Evolutionary conservation across 2,888 invertebrate species (phyloP).

Genomic region (Thyatira batis): DNA sequence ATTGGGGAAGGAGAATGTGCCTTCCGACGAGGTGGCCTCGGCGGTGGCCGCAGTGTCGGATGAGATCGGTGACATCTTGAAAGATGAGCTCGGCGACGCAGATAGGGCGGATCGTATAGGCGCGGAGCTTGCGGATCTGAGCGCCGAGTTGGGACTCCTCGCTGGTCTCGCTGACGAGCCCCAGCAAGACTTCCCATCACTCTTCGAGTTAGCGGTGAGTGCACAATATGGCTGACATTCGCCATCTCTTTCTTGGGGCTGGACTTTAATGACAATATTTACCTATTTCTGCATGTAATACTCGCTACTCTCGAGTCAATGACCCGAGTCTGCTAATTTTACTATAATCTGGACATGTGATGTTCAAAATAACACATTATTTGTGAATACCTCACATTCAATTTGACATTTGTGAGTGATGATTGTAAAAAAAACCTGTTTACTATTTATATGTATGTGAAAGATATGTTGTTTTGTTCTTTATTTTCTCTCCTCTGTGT

Average conservation of each 20-base stretch:
- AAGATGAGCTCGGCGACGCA: constrained; percentile 72
- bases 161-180: constrained; percentile 71
- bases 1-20: constrained; percentile 55
- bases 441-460: not conserved
- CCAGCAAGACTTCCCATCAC: constrained; percentile 68
- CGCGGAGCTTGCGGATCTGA: constrained; percentile 70
- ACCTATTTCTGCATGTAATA: constrained; percentile 10
- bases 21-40: constrained; percentile 68
- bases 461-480: not conserved
- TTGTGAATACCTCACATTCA: not conserved
- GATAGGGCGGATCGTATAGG: constrained; percentile 71
- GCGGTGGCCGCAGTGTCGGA: constrained; percentile 74
- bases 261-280: constrained; percentile 25
- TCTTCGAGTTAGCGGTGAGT: constrained; percentile 77
- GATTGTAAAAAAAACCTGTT: not conserved
- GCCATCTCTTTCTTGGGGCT: constrained; percentile 15
- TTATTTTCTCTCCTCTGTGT: not conserved
- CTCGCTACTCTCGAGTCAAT: constrained; percentile 9
- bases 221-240: constrained; percentile 52
- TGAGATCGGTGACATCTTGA: constrained; percentile 76
- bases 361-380: not conserved
- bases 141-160: constrained; percentile 71
- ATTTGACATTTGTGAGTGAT: not conserved
- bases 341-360: not conserved
- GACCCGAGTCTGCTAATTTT: constrained; percentile 4